Percentiles rank a stretch among this genome's conserved stretches.
Evolutionary conservation across 1,140 invertebrate species (phyloP).

Genomic region (Homalodisca vitripennis): DNA sequence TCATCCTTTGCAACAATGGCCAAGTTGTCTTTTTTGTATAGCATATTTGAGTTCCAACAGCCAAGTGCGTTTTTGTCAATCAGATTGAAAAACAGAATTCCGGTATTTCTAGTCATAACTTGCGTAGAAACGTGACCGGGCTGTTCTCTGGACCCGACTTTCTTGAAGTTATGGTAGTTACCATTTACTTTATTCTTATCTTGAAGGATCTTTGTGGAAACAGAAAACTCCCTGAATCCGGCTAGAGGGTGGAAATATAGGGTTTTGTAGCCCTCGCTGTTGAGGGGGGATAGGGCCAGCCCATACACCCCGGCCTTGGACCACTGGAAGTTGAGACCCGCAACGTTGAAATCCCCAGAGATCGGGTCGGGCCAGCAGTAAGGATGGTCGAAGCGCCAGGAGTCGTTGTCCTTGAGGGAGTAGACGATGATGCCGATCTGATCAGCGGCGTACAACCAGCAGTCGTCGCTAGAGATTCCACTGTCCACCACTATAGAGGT

Average conservation of each 20-base stretch:
- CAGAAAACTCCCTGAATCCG: constrained; percentile 71
- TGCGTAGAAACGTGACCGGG: constrained; percentile 67
- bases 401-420: constrained; percentile 69
- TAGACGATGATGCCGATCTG: constrained; percentile 79
- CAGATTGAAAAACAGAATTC: constrained; percentile 71
- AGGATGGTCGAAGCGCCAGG: constrained; percentile 70
- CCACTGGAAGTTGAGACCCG: constrained; percentile 80
- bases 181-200: constrained; percentile 63
- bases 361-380: constrained; percentile 78
- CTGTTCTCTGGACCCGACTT: constrained; percentile 59
- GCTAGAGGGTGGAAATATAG: constrained; percentile 76
- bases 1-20: constrained; percentile 70
- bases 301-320: constrained; percentile 77
- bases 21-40: constrained; percentile 50
- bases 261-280: constrained; percentile 62
- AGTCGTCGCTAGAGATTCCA: constrained; percentile 70
- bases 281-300: constrained; percentile 64
- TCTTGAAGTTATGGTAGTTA: constrained; percentile 60
- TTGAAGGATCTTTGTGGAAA: constrained; percentile 69
- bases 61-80: constrained; percentile 77
- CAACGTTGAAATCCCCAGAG: constrained; percentile 72
- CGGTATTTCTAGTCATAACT: constrained; percentile 70
- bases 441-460: constrained; percentile 76
- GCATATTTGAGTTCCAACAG: constrained; percentile 70
- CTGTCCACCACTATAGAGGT: constrained; percentile 78